phyloP scores from a whole-genome alignment of 2,888 invertebrate species.

The Horisme vitalbata region DNA sequence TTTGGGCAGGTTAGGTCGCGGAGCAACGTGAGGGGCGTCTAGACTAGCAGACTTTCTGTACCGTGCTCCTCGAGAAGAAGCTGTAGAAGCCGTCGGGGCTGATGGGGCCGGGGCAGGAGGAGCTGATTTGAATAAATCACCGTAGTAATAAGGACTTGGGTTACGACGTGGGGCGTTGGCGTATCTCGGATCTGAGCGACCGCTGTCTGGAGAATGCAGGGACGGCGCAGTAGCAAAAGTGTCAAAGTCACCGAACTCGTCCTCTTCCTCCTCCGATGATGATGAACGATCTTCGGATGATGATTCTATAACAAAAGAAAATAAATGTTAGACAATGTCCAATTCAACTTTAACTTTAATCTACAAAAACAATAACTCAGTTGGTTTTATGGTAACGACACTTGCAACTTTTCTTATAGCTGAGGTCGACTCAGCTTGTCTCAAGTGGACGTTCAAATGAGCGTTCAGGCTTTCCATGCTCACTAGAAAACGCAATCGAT shows the following conservation, averaged over 20 bases:
- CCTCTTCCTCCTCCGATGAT: constrained; percentile 83
- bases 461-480: constrained; percentile 49
- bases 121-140: constrained; percentile 85
- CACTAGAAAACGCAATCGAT: constrained; percentile 47
- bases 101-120: constrained; percentile 75
- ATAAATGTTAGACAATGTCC: not conserved
- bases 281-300: constrained; percentile 74
- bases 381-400: constrained; percentile 53
- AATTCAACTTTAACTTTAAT: no score
- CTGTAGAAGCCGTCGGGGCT: constrained; percentile 70
- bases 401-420: constrained; percentile 47
- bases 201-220: constrained; percentile 87
- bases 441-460: constrained; percentile 61
- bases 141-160: constrained; percentile 93
- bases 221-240: constrained; percentile 80
- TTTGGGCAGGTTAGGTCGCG: constrained; percentile 84
- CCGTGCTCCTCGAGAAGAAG: constrained; percentile 77
- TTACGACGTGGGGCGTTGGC: constrained; percentile 84
- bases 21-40: constrained; percentile 87
- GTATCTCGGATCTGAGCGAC: constrained; percentile 81
- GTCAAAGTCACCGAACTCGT: constrained; percentile 80
- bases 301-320: constrained; percentile 59
- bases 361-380: no score
- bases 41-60: constrained; percentile 89
- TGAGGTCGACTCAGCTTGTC: constrained; percentile 43